phyloP scores from a whole-genome alignment of 2,888 invertebrate genomes.

The Synergus japonicus region DNA sequence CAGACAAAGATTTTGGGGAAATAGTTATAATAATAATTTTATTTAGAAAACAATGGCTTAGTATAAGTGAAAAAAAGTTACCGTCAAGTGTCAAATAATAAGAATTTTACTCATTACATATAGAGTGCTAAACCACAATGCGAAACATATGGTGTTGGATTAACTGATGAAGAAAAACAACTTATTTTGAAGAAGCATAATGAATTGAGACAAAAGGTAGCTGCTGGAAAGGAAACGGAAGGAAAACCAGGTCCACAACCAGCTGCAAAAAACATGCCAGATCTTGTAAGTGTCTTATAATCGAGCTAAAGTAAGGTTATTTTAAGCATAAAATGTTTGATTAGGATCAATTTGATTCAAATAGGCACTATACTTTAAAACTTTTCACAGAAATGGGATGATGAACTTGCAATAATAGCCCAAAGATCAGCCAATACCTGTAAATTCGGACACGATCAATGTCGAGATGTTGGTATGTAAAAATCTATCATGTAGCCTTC shows the following conservation, averaged over 20 bases:
- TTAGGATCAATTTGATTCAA: background rate
- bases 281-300: background rate
- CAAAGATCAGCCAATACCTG: conserved; percentile 78
- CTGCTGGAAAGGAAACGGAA: conserved; percentile 56
- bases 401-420: conserved; percentile 75
- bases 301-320: too few species aligned
- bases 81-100: too few species aligned
- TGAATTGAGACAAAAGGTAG: conserved; percentile 52
- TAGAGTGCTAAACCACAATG: too few species aligned
- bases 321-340: background rate
- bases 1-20: too few species aligned
- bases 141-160: background rate
- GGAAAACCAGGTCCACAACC: conserved; percentile 62
- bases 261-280: conserved; percentile 54
- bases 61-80: too few species aligned
- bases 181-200: conserved; percentile 54
- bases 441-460: conserved; percentile 72
- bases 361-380: background rate
- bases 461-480: conserved; percentile 71
- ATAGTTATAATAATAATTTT: too few species aligned
- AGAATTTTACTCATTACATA: too few species aligned
- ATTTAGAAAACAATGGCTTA: too few species aligned
- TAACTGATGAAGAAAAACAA: conserved; percentile 44
- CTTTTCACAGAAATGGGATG: conserved; percentile 59
- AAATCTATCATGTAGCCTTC: too few species aligned